phyloP scores from a whole-genome alignment of 2,113 vertebrate genomes.

The Ciconia stormi region DNA sequence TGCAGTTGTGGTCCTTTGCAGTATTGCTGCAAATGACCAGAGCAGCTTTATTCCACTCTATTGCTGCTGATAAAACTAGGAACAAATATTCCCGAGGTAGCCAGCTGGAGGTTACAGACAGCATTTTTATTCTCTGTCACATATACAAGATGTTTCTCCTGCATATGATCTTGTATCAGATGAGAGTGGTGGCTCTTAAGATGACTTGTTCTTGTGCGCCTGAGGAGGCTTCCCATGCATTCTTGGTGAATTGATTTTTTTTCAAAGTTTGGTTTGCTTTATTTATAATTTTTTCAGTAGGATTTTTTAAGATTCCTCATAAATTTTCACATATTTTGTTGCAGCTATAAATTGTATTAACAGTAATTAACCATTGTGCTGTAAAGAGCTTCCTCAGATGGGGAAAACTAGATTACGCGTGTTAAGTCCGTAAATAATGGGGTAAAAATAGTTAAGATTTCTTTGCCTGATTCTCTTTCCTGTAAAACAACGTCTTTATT shows the following conservation, averaged over 20 bases:
- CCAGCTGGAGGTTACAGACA: background rate
- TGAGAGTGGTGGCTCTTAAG: background rate
- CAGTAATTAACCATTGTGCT: background rate
- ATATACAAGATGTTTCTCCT: background rate
- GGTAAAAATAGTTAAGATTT: background rate
- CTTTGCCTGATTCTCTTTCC: background rate
- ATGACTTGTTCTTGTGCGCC: background rate
- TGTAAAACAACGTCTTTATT: slow-evolving; percentile 14
- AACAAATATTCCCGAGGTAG: background rate
- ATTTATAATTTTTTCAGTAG: background rate
- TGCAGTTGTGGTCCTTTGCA: background rate
- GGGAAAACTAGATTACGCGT: background rate
- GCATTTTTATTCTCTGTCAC: background rate
- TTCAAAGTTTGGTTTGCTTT: background rate
- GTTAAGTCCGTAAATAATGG: background rate
- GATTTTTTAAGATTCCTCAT: background rate
- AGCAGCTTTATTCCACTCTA: background rate
- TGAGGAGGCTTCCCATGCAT: background rate
- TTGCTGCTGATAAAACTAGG: background rate
- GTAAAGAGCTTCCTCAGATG: background rate
- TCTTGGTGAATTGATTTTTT: background rate
- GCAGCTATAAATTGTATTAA: background rate
- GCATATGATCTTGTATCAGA: background rate
- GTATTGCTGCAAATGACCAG: background rate
- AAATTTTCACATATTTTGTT: background rate